phyloP scores from a whole-genome alignment of 2,888 invertebrate species.

The Unio pictorum region DNA sequence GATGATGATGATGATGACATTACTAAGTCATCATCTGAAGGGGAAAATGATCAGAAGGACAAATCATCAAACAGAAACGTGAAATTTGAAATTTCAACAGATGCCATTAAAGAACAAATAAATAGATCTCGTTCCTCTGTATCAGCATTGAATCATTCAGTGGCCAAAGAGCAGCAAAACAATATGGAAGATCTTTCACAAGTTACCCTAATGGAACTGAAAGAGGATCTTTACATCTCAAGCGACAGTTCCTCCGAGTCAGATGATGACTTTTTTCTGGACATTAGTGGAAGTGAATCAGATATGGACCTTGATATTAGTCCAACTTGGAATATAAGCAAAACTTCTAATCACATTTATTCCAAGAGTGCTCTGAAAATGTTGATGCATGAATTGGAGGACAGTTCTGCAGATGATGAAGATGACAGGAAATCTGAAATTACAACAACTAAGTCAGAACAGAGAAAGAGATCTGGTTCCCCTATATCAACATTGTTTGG shows the following conservation, averaged over 20 bases:
- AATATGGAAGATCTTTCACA: constrained; percentile 11
- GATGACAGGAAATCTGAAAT: constrained; percentile 13
- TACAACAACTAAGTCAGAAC: too few relatives aligned
- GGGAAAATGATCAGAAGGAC: too few relatives aligned
- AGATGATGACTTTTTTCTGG: not conserved
- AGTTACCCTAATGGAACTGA: constrained; percentile 26
- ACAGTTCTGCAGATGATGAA: constrained; percentile 21
- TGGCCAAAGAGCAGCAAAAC: not conserved
- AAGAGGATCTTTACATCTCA: constrained; percentile 26
- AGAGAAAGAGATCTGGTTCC: too few relatives aligned
- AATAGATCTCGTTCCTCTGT: not conserved
- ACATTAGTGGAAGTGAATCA: constrained; percentile 8
- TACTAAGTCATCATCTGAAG: not conserved
- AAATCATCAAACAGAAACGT: too few relatives aligned
- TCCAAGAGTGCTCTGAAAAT: constrained; percentile 16
- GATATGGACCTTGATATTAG: constrained; percentile 3
- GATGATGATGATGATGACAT: too few relatives aligned
- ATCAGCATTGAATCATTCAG: not conserved
- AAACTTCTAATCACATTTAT: constrained; percentile 18
- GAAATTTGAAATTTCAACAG: too few relatives aligned
- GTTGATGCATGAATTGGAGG: constrained; percentile 11
- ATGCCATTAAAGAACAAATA: not conserved
- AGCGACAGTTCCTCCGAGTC: constrained; percentile 18
- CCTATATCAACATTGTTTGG: too few relatives aligned
- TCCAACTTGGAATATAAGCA: constrained; percentile 19